Percentiles rank a stretch among this genome's conserved stretches.
Conservation (phyloP, 2,888 invertebrate species). For the Eristalis tenax region DNA sequence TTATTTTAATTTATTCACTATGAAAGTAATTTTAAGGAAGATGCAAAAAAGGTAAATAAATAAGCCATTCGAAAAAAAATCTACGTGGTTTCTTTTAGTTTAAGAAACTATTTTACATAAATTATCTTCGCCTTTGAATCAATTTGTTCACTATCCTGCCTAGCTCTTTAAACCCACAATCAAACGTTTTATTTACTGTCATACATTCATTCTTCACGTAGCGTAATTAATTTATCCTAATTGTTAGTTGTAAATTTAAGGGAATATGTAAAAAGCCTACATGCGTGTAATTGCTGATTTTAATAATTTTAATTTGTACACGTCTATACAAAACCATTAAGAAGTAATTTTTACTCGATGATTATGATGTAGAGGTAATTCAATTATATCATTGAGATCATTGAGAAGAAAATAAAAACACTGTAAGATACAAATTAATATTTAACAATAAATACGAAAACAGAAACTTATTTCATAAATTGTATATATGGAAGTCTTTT, state of each 20-base stretch:
- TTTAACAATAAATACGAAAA: conserved; percentile 48
- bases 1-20: conserved; percentile 38
- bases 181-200: not conserved
- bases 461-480: conserved; percentile 63
- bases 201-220: conserved; percentile 49
- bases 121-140: not conserved
- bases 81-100: not conserved
- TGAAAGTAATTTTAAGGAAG: not conserved
- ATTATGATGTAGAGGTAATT: conserved; percentile 13
- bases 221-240: conserved; percentile 61
- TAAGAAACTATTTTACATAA: conserved; percentile 12
- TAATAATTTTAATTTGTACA: conserved; percentile 18
- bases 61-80: conserved; percentile 32
- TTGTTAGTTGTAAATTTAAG: conserved; percentile 42
- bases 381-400: conserved; percentile 5
- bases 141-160: not conserved
- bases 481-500: conserved; percentile 37
- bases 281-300: conserved; percentile 27
- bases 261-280: conserved; percentile 15
- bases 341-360: conserved; percentile 15
- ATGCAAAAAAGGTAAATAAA: not conserved
- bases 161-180: not conserved
- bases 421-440: conserved; percentile 64
- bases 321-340: conserved; percentile 29
- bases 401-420: conserved; percentile 36